phyloP scores from a whole-genome alignment of 2,797 vertebrate species.

The Spea hammondii region DNA sequence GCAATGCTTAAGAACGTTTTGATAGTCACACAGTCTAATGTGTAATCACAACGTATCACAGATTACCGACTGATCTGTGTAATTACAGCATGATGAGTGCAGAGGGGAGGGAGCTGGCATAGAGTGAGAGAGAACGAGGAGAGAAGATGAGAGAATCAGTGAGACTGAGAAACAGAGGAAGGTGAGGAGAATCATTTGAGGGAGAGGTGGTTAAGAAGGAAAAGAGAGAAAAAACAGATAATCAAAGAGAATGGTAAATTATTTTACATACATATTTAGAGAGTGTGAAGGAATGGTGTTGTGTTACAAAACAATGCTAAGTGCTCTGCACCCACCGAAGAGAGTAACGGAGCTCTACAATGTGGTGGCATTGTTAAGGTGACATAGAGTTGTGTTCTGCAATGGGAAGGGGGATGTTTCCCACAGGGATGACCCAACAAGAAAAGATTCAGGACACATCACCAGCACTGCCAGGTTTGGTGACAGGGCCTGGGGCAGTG shows the following conservation, averaged over 20 bases:
- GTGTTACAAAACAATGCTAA: too few species aligned
- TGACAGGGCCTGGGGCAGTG: slow-evolving; percentile 32
- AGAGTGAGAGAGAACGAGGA: slow-evolving; percentile 17
- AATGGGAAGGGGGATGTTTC: neutral
- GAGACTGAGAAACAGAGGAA: slow-evolving; percentile 17
- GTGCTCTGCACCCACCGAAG: too few species aligned
- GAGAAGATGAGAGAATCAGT: neutral
- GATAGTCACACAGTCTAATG: slow-evolving; percentile 52
- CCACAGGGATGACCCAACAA: slow-evolving; percentile 33
- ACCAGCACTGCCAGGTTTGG: slow-evolving; percentile 34
- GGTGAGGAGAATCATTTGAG: neutral
- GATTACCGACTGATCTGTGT: slow-evolving; percentile 52
- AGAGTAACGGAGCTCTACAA: neutral
- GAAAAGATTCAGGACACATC: slow-evolving; percentile 24
- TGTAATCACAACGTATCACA: slow-evolving; percentile 54
- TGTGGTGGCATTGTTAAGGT: neutral
- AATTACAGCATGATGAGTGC: slow-evolving; percentile 53
- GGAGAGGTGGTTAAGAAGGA: neutral
- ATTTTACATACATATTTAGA: too few species aligned
- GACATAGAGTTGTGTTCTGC: neutral
- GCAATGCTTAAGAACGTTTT: slow-evolving; percentile 44
- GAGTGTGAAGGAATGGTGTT: too few species aligned
- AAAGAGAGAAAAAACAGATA: neutral
- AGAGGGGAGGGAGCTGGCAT: slow-evolving; percentile 22
- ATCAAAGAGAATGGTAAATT: neutral